These are phyloP conservation scores for Chelonia mydas DNA, from an alignment of 2,797 vertebrate species.

Conservation along the genomic window DNA sequence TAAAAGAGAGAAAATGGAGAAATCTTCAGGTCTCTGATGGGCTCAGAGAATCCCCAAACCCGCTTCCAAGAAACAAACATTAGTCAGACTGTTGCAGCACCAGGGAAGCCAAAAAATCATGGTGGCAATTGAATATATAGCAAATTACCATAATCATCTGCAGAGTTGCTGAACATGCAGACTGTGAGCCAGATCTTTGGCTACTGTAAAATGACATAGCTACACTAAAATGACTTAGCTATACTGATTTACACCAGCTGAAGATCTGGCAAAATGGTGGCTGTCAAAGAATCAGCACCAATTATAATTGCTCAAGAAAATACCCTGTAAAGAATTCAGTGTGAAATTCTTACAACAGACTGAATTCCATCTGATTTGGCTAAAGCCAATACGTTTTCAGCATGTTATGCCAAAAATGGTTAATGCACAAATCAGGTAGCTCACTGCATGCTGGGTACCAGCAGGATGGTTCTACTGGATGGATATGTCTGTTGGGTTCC, in stretches of 20 bases:
- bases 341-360: not conserved
- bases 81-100: not conserved
- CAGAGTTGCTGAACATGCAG: not conserved
- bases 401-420: not conserved
- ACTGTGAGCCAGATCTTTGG: not conserved
- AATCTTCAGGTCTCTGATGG: not conserved
- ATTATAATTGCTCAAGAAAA: not conserved
- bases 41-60: not conserved
- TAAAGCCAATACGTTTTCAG: not conserved
- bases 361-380: not conserved
- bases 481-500: not conserved
- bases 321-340: not conserved
- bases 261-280: not conserved
- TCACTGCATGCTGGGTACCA: not conserved
- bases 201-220: not conserved
- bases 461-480: not conserved
- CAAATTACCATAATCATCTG: not conserved
- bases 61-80: not conserved
- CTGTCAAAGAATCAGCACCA: not conserved
- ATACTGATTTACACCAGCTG: not conserved
- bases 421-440: not conserved
- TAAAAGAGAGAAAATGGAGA: not conserved
- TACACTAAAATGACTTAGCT: not conserved
- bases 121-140: not conserved
- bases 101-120: conserved; percentile 3